phyloP scores from a whole-genome alignment of 2,113 vertebrate species.

The Amphilophus citrinellus region DNA sequence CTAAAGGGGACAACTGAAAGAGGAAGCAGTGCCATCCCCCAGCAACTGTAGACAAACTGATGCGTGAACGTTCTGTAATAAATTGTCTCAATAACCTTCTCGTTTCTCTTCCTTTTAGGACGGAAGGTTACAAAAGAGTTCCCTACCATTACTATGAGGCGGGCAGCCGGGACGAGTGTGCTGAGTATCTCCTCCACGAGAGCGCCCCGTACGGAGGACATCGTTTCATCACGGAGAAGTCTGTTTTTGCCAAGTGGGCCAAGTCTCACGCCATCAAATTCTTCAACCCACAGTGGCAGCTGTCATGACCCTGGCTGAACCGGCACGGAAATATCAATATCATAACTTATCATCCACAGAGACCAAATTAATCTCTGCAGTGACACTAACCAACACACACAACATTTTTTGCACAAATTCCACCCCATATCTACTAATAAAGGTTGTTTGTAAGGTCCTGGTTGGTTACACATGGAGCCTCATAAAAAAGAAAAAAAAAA shows the following conservation, averaged over 20 bases:
- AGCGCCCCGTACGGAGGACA: conserved; percentile 95
- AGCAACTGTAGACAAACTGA: background rate
- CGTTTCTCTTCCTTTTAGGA: conserved; percentile 76
- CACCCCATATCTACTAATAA: background rate
- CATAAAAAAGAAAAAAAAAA: too few species aligned
- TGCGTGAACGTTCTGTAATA: background rate
- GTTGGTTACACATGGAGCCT: background rate
- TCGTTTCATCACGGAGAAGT: conserved; percentile 97
- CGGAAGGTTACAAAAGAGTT: conserved; percentile 90
- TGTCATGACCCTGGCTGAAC: conserved; percentile 84
- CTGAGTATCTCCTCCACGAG: conserved; percentile 95
- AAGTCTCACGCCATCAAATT: conserved; percentile 93
- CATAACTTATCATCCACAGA: background rate
- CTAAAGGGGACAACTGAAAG: too few species aligned
- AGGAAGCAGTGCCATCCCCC: too few species aligned
- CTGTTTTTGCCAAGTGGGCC: conserved; percentile 96
- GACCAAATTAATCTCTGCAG: background rate
- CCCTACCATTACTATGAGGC: conserved; percentile 98
- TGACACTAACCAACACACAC: background rate
- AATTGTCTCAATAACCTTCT: background rate
- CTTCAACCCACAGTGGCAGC: conserved; percentile 92
- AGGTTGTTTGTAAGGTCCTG: background rate
- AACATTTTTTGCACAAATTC: conserved; percentile 2
- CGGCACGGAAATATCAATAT: background rate
- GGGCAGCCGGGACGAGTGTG: conserved; percentile 92